Conservation (phyloP, 2,113 vertebrate species). For the Hemicordylus capensis region DNA sequence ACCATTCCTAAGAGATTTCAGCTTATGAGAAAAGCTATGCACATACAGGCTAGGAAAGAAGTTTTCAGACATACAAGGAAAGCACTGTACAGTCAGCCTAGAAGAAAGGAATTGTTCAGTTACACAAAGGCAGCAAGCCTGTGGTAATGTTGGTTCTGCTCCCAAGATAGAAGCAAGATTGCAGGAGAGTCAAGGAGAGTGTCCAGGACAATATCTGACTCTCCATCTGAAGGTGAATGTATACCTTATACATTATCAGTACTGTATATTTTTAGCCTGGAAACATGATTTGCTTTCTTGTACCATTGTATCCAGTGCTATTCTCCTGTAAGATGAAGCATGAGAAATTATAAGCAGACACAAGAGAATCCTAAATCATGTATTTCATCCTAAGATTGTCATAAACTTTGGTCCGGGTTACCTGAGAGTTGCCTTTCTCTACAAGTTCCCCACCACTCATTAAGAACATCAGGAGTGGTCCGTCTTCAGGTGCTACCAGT, state of each 20-base stretch:
- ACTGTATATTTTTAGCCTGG: not conserved
- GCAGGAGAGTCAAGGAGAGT: not conserved
- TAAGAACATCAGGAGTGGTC: too few species aligned
- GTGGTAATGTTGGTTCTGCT: not conserved
- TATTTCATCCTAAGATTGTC: too few species aligned
- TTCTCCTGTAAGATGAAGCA: not conserved
- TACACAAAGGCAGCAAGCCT: not conserved
- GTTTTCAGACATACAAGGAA: not conserved
- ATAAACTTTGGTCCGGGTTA: too few species aligned
- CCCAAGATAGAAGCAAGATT: not conserved
- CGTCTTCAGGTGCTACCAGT: too few species aligned
- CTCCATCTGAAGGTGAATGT: not conserved
- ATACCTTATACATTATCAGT: not conserved
- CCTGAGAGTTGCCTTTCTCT: too few species aligned
- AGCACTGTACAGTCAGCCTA: not conserved
- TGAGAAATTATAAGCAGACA: too few species aligned
- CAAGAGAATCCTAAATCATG: too few species aligned
- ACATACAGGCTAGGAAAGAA: not conserved
- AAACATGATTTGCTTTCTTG: not conserved
- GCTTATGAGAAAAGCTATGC: slow-evolving; percentile 10
- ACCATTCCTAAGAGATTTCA: not conserved
- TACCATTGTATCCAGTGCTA: not conserved
- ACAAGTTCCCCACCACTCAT: too few species aligned
- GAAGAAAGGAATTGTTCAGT: not conserved
- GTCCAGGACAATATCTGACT: not conserved